Evolutionary conservation across 2,888 invertebrate genomes (phyloP).

Genomic region (Sminthurinus aureus): DNA sequence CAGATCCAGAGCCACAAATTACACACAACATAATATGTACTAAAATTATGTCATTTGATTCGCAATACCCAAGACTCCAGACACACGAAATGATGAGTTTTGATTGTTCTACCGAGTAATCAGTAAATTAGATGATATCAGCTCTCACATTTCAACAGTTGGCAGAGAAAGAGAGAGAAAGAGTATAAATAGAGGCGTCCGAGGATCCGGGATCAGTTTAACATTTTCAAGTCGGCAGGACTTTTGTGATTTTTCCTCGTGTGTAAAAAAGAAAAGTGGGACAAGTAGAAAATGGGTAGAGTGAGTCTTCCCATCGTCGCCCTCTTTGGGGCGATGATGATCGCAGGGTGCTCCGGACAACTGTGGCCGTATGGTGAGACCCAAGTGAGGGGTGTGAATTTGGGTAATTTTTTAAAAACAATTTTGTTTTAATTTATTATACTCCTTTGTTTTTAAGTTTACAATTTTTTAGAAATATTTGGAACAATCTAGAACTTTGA

Average conservation of each 20-base stretch:
- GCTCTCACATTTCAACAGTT: neutral
- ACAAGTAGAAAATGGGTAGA: neutral
- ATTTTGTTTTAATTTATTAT: too few species aligned
- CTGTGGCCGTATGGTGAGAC: constrained; percentile 45
- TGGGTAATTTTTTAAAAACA: constrained; percentile 56
- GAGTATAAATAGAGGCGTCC: neutral
- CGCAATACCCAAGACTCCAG: too few species aligned
- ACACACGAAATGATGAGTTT: too few species aligned
- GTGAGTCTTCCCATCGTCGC: neutral
- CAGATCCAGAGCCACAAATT: too few species aligned
- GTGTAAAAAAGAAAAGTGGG: neutral
- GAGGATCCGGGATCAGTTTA: neutral
- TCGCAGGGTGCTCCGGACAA: neutral
- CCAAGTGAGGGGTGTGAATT: constrained; percentile 52
- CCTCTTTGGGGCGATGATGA: neutral
- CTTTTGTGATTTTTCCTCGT: neutral
- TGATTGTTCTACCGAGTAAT: too few species aligned
- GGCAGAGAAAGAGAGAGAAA: neutral
- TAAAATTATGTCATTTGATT: too few species aligned
- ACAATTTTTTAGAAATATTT: too few species aligned
- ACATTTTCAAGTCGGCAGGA: neutral
- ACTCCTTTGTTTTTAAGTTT: too few species aligned
- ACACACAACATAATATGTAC: too few species aligned
- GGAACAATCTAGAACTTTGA: too few species aligned
- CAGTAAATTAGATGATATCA: neutral